Conservation (phyloP, 2,797 vertebrate species). For the Cyprinella venusta region DNA sequence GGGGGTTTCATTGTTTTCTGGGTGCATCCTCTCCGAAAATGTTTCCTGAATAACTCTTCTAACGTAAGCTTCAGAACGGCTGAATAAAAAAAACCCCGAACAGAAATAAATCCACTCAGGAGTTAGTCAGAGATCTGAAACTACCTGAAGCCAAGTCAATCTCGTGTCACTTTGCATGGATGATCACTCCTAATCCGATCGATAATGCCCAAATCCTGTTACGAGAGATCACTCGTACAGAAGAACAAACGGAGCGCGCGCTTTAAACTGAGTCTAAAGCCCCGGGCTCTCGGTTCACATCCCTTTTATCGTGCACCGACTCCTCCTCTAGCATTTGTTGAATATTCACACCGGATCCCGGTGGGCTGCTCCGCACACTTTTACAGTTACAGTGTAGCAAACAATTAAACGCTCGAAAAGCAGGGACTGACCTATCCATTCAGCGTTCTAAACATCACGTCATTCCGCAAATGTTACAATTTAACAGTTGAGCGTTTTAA, state of each 20-base stretch:
- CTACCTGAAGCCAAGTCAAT: background rate
- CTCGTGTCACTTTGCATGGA: constrained; percentile 32
- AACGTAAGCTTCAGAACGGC: constrained; percentile 9
- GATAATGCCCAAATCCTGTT: constrained; percentile 32
- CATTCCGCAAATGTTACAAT: background rate
- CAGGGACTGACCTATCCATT: background rate
- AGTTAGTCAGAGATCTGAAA: background rate
- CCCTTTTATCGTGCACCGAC: constrained; percentile 52
- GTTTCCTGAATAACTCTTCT: constrained; percentile 50
- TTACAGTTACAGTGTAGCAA: background rate
- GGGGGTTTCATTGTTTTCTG: constrained; percentile 63
- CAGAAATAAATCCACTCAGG: background rate
- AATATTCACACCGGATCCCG: constrained; percentile 39
- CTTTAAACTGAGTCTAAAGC: constrained; percentile 43
- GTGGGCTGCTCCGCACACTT: constrained; percentile 27
- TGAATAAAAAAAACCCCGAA: background rate
- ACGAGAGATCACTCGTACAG: constrained; percentile 45
- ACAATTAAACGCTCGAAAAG: background rate
- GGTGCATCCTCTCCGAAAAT: constrained; percentile 65
- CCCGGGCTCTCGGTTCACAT: constrained; percentile 51
- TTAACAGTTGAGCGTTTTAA: background rate
- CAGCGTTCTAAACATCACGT: background rate
- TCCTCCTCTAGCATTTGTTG: constrained; percentile 60
- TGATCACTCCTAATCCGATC: constrained; percentile 43
- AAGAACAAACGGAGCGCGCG: constrained; percentile 34